Conservation (phyloP, 2,113 vertebrate species). For the Rhea pennata region DNA sequence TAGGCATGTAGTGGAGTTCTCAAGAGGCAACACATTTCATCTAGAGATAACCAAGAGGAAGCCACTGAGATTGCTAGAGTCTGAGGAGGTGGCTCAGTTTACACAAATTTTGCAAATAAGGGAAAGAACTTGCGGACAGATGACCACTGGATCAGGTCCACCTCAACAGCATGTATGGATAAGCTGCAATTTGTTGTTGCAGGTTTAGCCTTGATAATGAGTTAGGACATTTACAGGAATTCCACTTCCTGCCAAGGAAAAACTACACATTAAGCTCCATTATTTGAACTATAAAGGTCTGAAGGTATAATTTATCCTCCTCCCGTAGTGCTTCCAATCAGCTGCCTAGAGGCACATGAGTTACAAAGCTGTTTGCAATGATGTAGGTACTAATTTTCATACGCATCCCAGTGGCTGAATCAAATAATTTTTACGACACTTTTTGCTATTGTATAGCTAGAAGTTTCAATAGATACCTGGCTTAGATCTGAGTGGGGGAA, state of each 20-base stretch:
- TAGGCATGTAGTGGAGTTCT: accelerated
- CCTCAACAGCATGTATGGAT: not conserved
- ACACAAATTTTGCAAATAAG: not conserved
- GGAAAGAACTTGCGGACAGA: not conserved
- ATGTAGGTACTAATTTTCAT: not conserved
- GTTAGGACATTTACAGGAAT: constrained; percentile 9
- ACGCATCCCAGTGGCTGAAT: not conserved
- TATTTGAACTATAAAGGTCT: not conserved
- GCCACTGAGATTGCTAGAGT: not conserved
- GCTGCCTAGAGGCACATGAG: not conserved
- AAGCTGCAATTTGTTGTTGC: not conserved
- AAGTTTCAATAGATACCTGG: not conserved
- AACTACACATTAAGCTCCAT: constrained; percentile 31
- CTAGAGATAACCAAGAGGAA: not conserved
- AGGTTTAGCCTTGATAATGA: not conserved
- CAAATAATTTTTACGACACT: constrained; percentile 10
- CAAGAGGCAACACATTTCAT: not conserved
- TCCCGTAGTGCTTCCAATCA: not conserved
- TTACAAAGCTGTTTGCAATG: not conserved
- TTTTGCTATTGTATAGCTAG: not conserved
- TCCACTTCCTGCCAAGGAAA: not conserved
- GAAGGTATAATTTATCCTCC: constrained; percentile 18
- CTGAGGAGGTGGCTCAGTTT: not conserved
- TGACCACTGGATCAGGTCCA: not conserved
- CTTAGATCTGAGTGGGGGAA: not conserved